Base-by-base conservation (phyloP, 2,113 vertebrate genomes). In the Himantopus leucocephalus region DNA sequence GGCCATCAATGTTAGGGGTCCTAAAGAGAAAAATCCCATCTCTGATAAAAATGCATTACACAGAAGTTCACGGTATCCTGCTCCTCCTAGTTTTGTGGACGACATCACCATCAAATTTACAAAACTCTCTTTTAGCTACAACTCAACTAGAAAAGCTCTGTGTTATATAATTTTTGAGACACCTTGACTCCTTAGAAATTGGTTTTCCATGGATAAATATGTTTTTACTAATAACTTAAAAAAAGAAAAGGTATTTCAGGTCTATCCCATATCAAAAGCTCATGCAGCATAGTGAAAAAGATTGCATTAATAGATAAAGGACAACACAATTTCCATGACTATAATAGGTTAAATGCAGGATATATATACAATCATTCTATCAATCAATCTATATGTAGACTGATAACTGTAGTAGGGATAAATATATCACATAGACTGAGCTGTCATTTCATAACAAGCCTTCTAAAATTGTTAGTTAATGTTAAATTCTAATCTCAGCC, bases 1-100 rank as follows among this genome's bases (percentile, higher is more conserved):
- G 87, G 50, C 90, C 94, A 95, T 99, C 99, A 34, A 99, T 99
- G 58, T 98, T 97, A 50, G 98, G 98, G 5, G 99, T 99, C 96
- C 99, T 99, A 88, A 92, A 77, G 47, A 52, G n/a, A 75, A 94
- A 91, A 86, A 90, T 20, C 4, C 16, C 66, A 45, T 34, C 21
- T 91, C 30, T 45, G 59, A 60, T 55, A 48, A 93, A 84, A 78
- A 27, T 0, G 0, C 22, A 12, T 52, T 23, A 27, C 32, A 39
- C 29, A 35, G 29, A 81, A 70, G 5, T 64, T 85, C 1, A 1
- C 15, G 11, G 39, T 21, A 35, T 70, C 6, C 8, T 0, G 0
- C 9, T 90, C 9, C 6, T 64, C 19, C 50, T 66, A 30, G 2
- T 24, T 88, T 74, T 80, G 15, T 50, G 1, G 1, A 79, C 21